Base-by-base conservation (phyloP, 2,888 invertebrate species). In the Dynastes tityus region DNA sequence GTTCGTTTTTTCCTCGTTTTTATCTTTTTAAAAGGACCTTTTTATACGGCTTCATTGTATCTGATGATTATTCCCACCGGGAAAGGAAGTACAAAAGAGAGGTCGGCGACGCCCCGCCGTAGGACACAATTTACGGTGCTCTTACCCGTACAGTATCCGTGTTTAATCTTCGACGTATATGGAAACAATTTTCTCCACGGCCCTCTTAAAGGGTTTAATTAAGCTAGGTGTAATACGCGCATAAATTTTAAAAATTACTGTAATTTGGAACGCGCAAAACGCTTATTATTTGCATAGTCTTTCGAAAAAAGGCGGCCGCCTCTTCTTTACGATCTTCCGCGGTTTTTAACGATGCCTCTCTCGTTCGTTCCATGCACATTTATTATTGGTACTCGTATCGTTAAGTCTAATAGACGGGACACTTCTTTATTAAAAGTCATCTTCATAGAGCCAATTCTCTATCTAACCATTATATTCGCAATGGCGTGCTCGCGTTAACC, bases 371-470 rank as follows among this genome's bases (percentile, higher is more conserved):
- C 22, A 9, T 58, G 16, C 55, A 51, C 49, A 27, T 49, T 68
- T 45, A 68, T 68, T 22, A 29, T 6, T 27, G 32, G 55, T 58
- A 22, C 9, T 68, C 13, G 27, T 11, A 68, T 68, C 68, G 68
- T 68, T 68, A 68, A 68, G 29, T 29, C 51, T 68, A 68, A 68
- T 68, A 68, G 68, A 51, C 51, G 51, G 9, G 68, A 68, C 68
- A 29, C 27, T 68, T 68, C 32, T 32, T 63, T 68, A 68, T 68
- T 68, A 51, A 68, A 27, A 5, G 27, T 67, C 65, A 40, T 45
- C 51, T 51, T 49, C 51, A 68, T 68, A 53, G 68, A 68, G 73
- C 45, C 58, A 61, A 73, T 61, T 27, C 61, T 45, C n/a, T 51
- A 51, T 16, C 49, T 53, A 68, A 51, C 27, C 55, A 61, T 74